phyloP scores from a whole-genome alignment of 2,797 vertebrate species.

The Chaetophractus vellerosus region DNA sequence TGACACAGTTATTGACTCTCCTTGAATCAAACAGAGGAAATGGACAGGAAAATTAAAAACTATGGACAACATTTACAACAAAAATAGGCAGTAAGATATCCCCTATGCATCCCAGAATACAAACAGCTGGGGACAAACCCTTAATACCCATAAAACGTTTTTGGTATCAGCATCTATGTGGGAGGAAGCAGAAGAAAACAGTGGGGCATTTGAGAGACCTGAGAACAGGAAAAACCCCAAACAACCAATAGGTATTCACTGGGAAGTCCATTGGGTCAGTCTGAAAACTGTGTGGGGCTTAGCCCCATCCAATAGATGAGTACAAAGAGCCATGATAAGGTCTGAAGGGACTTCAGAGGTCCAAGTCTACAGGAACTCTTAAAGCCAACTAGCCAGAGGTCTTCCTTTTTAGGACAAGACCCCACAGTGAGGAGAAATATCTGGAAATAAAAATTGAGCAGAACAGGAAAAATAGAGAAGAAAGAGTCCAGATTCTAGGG shows the following conservation, averaged over 20 bases:
- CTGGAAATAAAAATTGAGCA: background rate
- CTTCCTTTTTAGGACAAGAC: background rate
- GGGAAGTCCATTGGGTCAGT: background rate
- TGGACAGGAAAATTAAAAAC: background rate
- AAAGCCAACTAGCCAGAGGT: background rate
- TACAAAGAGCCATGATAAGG: background rate
- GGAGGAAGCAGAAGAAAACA: background rate
- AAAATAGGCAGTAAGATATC: background rate
- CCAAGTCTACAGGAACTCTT: background rate
- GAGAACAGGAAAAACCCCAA: slow-evolving; percentile 3
- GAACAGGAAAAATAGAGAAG: background rate
- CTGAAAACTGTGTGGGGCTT: background rate
- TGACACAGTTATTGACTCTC: background rate
- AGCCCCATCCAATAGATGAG: background rate
- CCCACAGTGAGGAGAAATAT: background rate
- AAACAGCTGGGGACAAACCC: background rate
- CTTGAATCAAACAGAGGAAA: background rate
- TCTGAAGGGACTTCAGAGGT: background rate
- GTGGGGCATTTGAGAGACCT: background rate
- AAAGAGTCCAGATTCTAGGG: background rate
- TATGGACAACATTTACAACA: background rate
- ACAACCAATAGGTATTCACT: background rate
- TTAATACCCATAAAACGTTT: background rate
- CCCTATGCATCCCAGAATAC: too few species aligned
- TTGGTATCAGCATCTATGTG: background rate